Base-by-base conservation (phyloP, 2,888 invertebrate genomes). In the Lamproptera curius region DNA sequence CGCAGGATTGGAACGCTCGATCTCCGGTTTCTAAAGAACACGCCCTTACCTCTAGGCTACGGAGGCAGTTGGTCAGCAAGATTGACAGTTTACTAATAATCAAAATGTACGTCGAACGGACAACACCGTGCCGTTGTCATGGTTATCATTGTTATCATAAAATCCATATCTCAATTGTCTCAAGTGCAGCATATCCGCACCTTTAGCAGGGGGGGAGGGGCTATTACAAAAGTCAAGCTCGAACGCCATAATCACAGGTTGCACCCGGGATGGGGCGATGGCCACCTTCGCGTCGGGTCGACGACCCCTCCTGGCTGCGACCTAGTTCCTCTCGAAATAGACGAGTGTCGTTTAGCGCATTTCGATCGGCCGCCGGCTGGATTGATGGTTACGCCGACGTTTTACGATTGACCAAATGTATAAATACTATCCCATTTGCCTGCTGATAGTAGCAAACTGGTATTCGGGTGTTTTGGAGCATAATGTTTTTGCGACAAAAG, bases 281-380 rank as follows among this genome's bases (percentile, higher is more conserved):
- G 61, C 55, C 61, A 57, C 56, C 56, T 58, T 51, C 50, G 53
- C 52, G 39, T 35, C 54, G 46, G 67, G 64, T 68, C 67, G 58
- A 49, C 59, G 59, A 67, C 65, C 69, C 59, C 50, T 50, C 49
- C 47, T 54, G 41, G 43, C 44, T 40, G 35, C 62, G 65, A 62
- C 64, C 67, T 56, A 64, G 52, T 60, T 62, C 53, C 43, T 54
- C 58, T 59, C 54, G 56, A 61, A 59, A 63, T 62, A 60, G 58
- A 56, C 52, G 52, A 46, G 54, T 49, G 49, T 51, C 49, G 49
- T 49, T 51, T 42, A 50, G 46, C 53, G 50, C 39, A 36, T 53
- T 48, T 53, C 37, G 43, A 53, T 52, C 51, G 48, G 15, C 39
- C 31, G 11, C 31, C 31, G 31, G 16, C n/a, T 17, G 16, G 28